Percentiles rank a stretch among this genome's conserved stretches.
phyloP scores from a whole-genome alignment of 2,113 vertebrate genomes.

The Ardeotis arabs region DNA sequence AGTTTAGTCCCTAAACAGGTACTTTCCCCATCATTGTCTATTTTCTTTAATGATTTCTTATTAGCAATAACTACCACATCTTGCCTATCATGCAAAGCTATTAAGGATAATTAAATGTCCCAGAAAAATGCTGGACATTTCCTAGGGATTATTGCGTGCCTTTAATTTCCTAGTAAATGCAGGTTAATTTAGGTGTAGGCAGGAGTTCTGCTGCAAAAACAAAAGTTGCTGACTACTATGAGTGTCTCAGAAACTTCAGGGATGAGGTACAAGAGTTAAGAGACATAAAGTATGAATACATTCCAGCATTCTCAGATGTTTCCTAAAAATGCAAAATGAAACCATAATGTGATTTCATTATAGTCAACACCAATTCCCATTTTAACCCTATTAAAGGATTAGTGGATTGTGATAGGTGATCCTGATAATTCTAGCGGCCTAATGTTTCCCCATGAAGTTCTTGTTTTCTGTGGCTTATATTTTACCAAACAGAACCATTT shows the following conservation, averaged over 20 bases:
- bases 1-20: background rate
- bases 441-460: background rate
- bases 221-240: background rate
- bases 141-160: background rate
- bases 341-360: conserved; percentile 2
- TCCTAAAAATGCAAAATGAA: conserved; percentile 12
- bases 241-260: background rate
- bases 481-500: background rate
- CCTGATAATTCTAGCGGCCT: conserved; percentile 2
- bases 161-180: background rate
- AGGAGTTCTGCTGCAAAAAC: background rate
- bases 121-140: background rate
- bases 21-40: background rate
- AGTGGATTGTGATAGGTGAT: background rate
- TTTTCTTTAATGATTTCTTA: background rate
- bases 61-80: background rate
- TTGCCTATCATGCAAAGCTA: background rate
- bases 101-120: background rate
- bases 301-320: conserved; percentile 35
- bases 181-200: background rate
- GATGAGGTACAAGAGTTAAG: background rate
- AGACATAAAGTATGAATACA: background rate
- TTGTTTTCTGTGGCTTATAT: background rate
- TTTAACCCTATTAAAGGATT: conserved; percentile 12
- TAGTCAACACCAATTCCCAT: conserved; percentile 25